Evolutionary conservation across 2,797 vertebrate genomes (phyloP).

Genomic region (Coregonus sp.): DNA sequence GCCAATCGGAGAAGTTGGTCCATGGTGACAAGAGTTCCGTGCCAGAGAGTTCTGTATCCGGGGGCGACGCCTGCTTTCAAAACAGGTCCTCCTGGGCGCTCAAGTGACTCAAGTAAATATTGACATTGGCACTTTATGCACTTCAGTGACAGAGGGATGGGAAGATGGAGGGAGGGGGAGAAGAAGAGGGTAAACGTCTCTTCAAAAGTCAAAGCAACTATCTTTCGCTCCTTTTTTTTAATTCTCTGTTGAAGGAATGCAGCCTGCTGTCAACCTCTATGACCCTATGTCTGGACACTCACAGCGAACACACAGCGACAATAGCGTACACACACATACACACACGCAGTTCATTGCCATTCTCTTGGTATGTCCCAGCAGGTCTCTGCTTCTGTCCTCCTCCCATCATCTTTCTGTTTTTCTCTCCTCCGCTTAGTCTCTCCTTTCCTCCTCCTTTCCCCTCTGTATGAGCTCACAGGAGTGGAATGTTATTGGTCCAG

Average conservation of each 20-base stretch:
- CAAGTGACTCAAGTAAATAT: conserved; percentile 64
- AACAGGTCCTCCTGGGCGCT: conserved; percentile 32
- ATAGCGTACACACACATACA: not conserved
- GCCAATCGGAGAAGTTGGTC: conserved; percentile 58
- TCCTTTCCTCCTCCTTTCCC: not conserved
- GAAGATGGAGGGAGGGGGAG: not conserved
- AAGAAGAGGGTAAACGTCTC: conserved; percentile 10
- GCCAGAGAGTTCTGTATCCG: conserved; percentile 13
- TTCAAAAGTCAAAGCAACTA: conserved; percentile 30
- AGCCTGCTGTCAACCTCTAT: conserved; percentile 7
- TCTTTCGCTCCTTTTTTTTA: not conserved
- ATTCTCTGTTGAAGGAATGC: conserved; percentile 5
- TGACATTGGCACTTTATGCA: conserved; percentile 79
- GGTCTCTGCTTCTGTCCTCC: not conserved
- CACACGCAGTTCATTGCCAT: not conserved
- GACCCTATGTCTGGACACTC: not conserved
- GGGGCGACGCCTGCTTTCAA: conserved; percentile 16
- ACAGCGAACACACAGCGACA: not conserved
- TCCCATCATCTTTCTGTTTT: not conserved
- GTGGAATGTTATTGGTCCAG: not conserved
- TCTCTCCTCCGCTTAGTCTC: not conserved
- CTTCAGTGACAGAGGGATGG: conserved; percentile 47
- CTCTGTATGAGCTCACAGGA: not conserved
- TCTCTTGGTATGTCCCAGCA: conserved; percentile 5
- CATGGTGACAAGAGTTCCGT: conserved; percentile 41